A percentile compares a stretch with the other conserved stretches of the same genome.
Evolutionary conservation across 2,888 invertebrate species (phyloP).

Genomic region (Drosophila nr. perissopoda): DNA sequence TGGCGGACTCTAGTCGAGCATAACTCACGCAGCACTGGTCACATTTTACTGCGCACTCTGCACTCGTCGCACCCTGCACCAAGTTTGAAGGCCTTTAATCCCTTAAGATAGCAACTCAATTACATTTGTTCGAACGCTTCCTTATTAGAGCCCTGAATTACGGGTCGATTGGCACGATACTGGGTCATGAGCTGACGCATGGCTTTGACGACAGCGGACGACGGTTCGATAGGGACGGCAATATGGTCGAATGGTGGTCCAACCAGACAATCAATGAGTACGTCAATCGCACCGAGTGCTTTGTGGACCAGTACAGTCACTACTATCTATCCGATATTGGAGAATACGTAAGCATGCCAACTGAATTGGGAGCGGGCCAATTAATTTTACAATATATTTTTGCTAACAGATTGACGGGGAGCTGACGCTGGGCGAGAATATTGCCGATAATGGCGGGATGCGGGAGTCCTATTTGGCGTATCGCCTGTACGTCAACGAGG

Average conservation of each 20-base stretch:
- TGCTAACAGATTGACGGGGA: conserved; percentile 90
- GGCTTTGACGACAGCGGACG: conserved; percentile 87
- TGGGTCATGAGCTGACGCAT: conserved; percentile 91
- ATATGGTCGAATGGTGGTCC: conserved; percentile 96
- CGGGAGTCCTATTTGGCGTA: conserved; percentile 90
- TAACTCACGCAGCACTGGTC: conserved; percentile 13
- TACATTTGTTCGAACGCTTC: conserved; percentile 51
- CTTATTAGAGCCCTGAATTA: conserved; percentile 90
- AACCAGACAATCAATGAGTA: conserved; percentile 91
- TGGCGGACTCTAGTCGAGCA: conserved; percentile 17
- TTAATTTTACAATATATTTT: conserved; percentile 11
- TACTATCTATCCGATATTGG: conserved; percentile 88
- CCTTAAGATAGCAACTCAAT: conserved; percentile 46
- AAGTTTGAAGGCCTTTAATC: conserved; percentile 36
- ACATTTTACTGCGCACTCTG: conserved; percentile 24
- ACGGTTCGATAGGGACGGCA: conserved; percentile 93
- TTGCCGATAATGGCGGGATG: conserved; percentile 93
- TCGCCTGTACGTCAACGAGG: conserved; percentile 86
- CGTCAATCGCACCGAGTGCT: conserved; percentile 91
- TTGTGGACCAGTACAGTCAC: conserved; percentile 92
- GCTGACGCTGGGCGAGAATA: conserved; percentile 91
- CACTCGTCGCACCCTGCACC: conserved; percentile 23
- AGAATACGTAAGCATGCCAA: conserved; percentile 86
- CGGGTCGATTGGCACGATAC: conserved; percentile 91
- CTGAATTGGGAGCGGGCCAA: background rate